Conservation (phyloP, 2,797 vertebrate species). For the Sebastes goodei region DNA sequence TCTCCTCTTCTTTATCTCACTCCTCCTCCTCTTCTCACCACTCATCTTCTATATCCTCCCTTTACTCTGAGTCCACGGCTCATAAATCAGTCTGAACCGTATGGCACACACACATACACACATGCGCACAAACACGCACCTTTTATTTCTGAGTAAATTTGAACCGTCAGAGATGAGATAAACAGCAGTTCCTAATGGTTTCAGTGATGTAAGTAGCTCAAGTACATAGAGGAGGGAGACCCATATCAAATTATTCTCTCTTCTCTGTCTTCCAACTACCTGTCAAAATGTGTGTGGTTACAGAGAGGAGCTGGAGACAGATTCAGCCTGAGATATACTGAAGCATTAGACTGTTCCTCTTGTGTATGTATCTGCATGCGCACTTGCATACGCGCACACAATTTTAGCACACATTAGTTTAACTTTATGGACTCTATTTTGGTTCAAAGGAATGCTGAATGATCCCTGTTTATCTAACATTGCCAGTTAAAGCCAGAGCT, state of each 20-base stretch:
- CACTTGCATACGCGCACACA: not conserved
- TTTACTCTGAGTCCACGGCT: slow-evolving; percentile 5
- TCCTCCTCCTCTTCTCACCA: slow-evolving; percentile 28
- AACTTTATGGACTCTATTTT: slow-evolving; percentile 37
- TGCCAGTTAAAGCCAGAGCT: slow-evolving; percentile 12
- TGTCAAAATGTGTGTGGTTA: slow-evolving; percentile 51
- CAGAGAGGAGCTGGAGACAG: slow-evolving; percentile 13
- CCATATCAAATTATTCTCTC: slow-evolving; percentile 27
- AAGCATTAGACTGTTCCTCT: slow-evolving; percentile 34
- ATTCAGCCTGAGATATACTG: slow-evolving; percentile 23
- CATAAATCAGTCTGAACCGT: slow-evolving; percentile 37
- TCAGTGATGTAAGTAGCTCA: slow-evolving; percentile 45
- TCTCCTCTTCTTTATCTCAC: slow-evolving; percentile 28
- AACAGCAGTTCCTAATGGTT: slow-evolving; percentile 48
- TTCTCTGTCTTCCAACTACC: slow-evolving; percentile 32
- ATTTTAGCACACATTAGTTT: slow-evolving; percentile 22
- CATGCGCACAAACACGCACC: slow-evolving; percentile 29
- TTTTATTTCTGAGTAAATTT: slow-evolving; percentile 45
- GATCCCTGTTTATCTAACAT: slow-evolving; percentile 11
- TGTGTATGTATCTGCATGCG: not conserved
- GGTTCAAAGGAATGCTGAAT: slow-evolving; percentile 3
- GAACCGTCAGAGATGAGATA: slow-evolving; percentile 24
- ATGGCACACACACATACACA: slow-evolving; percentile 1
- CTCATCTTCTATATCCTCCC: slow-evolving; percentile 34
- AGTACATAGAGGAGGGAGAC: slow-evolving; percentile 35